Evolutionary conservation across 2,113 vertebrate genomes (phyloP).

Genomic region (Notiomystis cincta): DNA sequence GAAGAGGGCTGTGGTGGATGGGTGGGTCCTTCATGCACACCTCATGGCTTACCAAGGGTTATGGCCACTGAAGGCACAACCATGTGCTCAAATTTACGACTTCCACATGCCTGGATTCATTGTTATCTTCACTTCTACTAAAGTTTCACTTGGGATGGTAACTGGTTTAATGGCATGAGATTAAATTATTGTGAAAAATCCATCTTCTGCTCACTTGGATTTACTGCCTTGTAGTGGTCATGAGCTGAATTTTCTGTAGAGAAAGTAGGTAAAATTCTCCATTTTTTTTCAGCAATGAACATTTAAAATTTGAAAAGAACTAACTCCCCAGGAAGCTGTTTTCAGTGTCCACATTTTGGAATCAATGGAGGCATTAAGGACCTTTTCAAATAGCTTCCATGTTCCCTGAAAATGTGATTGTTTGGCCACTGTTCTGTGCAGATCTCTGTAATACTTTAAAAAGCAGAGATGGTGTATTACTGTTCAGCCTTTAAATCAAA

Average conservation of each 20-base stretch:
- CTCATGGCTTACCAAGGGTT: background rate
- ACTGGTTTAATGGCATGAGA: background rate
- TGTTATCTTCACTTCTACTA: background rate
- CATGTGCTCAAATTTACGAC: accelerated
- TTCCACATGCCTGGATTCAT: background rate
- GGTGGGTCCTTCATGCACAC: background rate
- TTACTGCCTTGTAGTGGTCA: background rate
- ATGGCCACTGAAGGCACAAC: background rate
- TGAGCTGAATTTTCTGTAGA: background rate
- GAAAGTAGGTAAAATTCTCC: background rate
- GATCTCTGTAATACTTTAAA: background rate
- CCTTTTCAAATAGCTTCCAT: background rate
- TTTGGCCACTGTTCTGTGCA: background rate
- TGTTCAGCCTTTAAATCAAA: background rate
- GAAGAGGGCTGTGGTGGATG: background rate
- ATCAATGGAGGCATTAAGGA: background rate
- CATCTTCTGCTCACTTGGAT: background rate
- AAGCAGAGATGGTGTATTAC: background rate
- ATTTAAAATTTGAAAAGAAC: background rate
- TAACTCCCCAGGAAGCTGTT: background rate
- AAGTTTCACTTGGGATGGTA: background rate
- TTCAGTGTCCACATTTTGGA: background rate
- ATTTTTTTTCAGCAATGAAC: background rate
- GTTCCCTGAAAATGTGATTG: background rate
- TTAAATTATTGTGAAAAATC: background rate